phyloP scores from a whole-genome alignment of 2,888 invertebrate genomes.

The Drosophila tripunctata region DNA sequence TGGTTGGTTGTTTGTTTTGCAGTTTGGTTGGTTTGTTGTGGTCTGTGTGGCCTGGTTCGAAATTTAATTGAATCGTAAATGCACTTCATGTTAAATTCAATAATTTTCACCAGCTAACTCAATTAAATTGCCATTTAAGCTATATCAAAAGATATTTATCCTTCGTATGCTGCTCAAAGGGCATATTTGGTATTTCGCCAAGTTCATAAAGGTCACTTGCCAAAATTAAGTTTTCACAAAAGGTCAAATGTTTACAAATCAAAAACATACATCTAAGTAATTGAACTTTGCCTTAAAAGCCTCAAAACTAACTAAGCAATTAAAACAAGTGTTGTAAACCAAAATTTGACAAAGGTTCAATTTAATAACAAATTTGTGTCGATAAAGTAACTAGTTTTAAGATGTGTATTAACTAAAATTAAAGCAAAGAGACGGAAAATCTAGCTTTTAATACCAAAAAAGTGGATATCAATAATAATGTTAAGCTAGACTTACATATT shows the following conservation, averaged over 20 bases:
- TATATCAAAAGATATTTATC: constrained; percentile 10
- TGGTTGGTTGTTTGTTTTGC: constrained; percentile 5
- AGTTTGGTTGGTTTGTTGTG: too few relatives aligned
- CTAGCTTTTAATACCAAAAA: too few relatives aligned
- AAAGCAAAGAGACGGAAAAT: too few relatives aligned
- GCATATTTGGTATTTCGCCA: constrained; percentile 10
- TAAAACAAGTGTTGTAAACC: background rate
- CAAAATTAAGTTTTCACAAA: background rate
- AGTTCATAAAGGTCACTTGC: constrained; percentile 14
- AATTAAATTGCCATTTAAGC: constrained; percentile 62
- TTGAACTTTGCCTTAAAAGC: background rate
- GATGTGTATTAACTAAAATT: background rate
- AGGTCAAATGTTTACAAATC: constrained; percentile 1
- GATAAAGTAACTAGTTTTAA: too few relatives aligned
- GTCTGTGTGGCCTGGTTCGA: background rate
- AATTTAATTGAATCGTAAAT: constrained; percentile 65
- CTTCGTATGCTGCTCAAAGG: constrained; percentile 12
- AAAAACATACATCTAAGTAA: background rate
- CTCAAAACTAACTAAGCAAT: constrained; percentile 6
- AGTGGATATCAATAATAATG: too few relatives aligned
- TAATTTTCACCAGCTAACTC: constrained; percentile 64
- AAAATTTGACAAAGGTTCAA: background rate
- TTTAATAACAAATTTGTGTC: too few relatives aligned
- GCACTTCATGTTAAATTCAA: constrained; percentile 74
- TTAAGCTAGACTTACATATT: too few relatives aligned